A percentile compares a stretch with the other conserved stretches of the same genome.
Evolutionary conservation across 2,797 vertebrate species (phyloP).

Genomic region (Nyctalus aviator): DNA sequence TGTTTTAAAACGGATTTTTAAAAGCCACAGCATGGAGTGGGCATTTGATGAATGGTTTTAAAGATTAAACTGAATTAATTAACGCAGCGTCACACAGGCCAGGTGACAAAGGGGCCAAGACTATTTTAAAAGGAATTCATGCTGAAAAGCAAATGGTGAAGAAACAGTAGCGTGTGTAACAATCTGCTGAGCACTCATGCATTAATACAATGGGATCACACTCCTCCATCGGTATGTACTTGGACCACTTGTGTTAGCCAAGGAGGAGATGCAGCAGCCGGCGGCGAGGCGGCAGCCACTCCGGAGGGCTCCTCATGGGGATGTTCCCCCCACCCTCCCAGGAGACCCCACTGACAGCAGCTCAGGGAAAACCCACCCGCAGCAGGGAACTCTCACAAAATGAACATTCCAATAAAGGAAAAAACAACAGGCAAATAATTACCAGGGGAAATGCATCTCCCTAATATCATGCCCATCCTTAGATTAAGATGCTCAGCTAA

Average conservation of each 20-base stretch:
- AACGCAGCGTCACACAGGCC: neutral
- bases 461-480: neutral
- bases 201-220: neutral
- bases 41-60: constrained; percentile 37
- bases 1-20: constrained; percentile 47
- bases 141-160: constrained; percentile 49
- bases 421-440: neutral
- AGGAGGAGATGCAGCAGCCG: constrained; percentile 20
- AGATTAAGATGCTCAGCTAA: constrained; percentile 5
- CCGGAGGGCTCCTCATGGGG: neutral
- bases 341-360: neutral
- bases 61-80: constrained; percentile 49
- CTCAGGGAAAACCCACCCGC: neutral
- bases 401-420: neutral
- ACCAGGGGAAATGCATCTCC: neutral
- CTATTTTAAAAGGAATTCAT: constrained; percentile 57
- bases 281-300: neutral
- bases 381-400: neutral
- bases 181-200: constrained; percentile 34
- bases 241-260: neutral
- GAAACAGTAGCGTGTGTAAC: constrained; percentile 8
- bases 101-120: constrained; percentile 5
- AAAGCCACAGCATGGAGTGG: constrained; percentile 31
- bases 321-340: neutral
- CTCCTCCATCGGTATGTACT: constrained; percentile 2